Evolutionary conservation across 2,888 invertebrate genomes (phyloP).

Genomic region (Drosophila mettleri): DNA sequence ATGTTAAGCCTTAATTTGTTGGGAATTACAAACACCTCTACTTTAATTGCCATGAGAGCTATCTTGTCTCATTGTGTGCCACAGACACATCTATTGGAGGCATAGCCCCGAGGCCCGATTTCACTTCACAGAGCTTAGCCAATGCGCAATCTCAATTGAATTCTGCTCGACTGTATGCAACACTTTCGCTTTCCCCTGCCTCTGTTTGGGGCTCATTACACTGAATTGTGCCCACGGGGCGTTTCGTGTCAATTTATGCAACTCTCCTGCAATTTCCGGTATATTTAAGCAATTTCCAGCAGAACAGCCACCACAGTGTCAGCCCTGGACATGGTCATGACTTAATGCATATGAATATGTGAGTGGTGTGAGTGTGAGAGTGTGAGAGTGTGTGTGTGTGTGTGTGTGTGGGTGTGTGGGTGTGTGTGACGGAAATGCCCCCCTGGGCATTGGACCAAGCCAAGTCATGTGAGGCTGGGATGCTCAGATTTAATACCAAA

Average conservation of each 20-base stretch:
- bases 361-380: constrained; percentile 7
- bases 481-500: constrained; percentile 28
- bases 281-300: constrained; percentile 81
- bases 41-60: too few species aligned
- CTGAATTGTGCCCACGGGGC: constrained; percentile 81
- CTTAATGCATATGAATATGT: constrained; percentile 70
- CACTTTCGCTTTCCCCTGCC: constrained; percentile 50
- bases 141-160: neutral
- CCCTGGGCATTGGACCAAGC: constrained; percentile 54
- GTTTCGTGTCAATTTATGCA: constrained; percentile 83
- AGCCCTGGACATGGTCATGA: constrained; percentile 46
- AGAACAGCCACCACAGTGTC: constrained; percentile 42
- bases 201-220: constrained; percentile 54
- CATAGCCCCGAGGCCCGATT: neutral
- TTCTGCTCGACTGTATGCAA: constrained; percentile 8
- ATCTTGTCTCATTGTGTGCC: neutral
- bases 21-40: neutral
- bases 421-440: constrained; percentile 62
- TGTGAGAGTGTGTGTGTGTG: constrained; percentile 33
- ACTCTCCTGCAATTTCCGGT: constrained; percentile 79
- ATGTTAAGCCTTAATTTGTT: neutral
- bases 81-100: neutral
- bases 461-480: constrained; percentile 29
- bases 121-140: neutral
- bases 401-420: constrained; percentile 41